phyloP scores from a whole-genome alignment of 2,888 invertebrate genomes.

The Sphinx pinastri region DNA sequence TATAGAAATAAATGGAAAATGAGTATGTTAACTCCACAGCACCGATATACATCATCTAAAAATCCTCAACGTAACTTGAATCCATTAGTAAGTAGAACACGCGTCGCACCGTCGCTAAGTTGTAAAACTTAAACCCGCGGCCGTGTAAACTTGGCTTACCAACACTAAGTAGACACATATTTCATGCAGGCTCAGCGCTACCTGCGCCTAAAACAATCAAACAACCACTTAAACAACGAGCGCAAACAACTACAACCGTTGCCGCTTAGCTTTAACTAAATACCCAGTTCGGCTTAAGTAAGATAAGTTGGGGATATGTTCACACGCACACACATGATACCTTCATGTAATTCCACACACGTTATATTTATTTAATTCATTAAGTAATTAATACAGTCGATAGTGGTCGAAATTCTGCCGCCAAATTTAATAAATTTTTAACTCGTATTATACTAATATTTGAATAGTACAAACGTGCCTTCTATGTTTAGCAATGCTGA shows the following conservation, averaged over 20 bases:
- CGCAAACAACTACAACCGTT: slow-evolving; percentile 57
- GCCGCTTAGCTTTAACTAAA: slow-evolving; percentile 77
- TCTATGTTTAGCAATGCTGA: neutral
- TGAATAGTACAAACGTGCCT: neutral
- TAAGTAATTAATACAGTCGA: too few species aligned
- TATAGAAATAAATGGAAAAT: too few species aligned
- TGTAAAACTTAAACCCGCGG: slow-evolving; percentile 71
- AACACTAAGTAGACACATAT: slow-evolving; percentile 79
- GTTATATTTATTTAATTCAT: neutral
- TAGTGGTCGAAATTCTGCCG: too few species aligned
- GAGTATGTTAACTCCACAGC: too few species aligned
- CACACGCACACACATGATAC: slow-evolving; percentile 22
- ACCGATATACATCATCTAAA: neutral
- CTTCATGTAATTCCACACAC: slow-evolving; percentile 8
- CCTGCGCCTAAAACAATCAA: slow-evolving; percentile 82
- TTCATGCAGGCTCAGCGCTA: slow-evolving; percentile 73
- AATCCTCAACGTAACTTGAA: slow-evolving; percentile 4
- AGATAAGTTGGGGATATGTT: slow-evolving; percentile 68
- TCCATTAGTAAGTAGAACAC: slow-evolving; percentile 31
- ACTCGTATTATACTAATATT: neutral
- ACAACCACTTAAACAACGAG: slow-evolving; percentile 65
- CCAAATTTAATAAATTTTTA: too few species aligned
- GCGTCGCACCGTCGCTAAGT: slow-evolving; percentile 53
- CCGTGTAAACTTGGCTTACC: slow-evolving; percentile 72
- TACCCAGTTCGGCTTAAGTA: slow-evolving; percentile 76